Base-by-base conservation (phyloP, 1,140 invertebrate genomes). In the Danaus plexippus region DNA sequence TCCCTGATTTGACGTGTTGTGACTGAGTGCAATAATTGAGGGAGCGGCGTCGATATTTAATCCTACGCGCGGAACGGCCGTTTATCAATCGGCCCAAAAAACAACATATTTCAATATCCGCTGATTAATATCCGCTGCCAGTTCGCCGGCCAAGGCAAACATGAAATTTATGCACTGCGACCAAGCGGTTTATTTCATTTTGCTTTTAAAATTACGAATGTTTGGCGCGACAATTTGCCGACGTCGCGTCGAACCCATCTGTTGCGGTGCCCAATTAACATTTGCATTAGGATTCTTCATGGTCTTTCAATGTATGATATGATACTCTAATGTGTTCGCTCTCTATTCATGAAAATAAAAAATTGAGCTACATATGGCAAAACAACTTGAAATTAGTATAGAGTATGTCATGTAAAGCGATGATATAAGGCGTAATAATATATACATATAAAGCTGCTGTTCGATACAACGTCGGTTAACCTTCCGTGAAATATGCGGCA, bases 51-150 rank as follows among this genome's bases (percentile, higher is more conserved):
- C 75, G 76, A 80, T 80, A 75, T 81, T 81, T 82, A 84, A 85
- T 85, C 80, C 76, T 61, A 69, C 67, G 59, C 67, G 73, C 70
- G 75, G 63, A 71, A 65, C 73, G 69, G 75, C 73, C 80, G 81
- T 86, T 84, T 82, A 82, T 86, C 83, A 86, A 86, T 83, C 80
- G 75, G 66, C 57, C 69, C 69, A 80, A 85, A 85, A 86, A 87
- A 87, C 84, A 87, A 87, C 81, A 87, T 82, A 87, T 87, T 87
- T 87, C 83, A 85, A 87, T 87, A 87, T 85, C 73, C 83, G 68
- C 81, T 85, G 84, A 87, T 87, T 87, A 87, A 87, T 87, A 85
- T 83, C 81, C 81, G 76, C 76, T 79, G 81, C 75, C 75, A 77
- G 83, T 74, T 73, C 75, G 75, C 77, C 69, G 75, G 78, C 73